Evolutionary conservation across 2,113 vertebrate species (phyloP).

Genomic region (Acanthochromis polyacanthus): DNA sequence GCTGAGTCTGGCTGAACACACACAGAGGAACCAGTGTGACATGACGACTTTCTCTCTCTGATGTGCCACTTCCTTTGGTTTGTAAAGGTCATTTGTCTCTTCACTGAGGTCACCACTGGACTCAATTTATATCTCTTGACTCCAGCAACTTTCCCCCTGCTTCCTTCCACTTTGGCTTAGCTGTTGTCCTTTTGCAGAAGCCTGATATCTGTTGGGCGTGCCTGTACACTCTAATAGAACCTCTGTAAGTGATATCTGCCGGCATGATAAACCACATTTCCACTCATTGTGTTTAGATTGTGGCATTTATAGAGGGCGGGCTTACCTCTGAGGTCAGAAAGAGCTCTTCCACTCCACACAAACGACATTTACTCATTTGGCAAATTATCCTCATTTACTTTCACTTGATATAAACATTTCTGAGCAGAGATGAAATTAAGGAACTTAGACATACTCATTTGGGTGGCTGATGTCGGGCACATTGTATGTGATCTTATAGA

Average conservation of each 20-base stretch:
- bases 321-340: slow-evolving; percentile 23
- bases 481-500: not conserved
- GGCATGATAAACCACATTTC: slow-evolving; percentile 15
- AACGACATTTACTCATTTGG: not conserved
- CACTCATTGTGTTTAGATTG: slow-evolving; percentile 26
- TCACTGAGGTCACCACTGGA: slow-evolving; percentile 33
- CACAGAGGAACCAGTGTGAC: slow-evolving; percentile 60
- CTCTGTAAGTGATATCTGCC: slow-evolving; percentile 12
- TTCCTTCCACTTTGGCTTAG: not conserved
- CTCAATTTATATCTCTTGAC: slow-evolving; percentile 17
- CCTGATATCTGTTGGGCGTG: not conserved
- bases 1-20: slow-evolving; percentile 55
- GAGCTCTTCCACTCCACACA: not conserved
- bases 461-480: not conserved
- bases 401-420: slow-evolving; percentile 2
- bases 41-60: slow-evolving; percentile 38
- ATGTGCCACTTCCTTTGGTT: slow-evolving; percentile 66
- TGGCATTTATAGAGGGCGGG: slow-evolving; percentile 32
- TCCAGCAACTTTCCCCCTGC: not conserved
- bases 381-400: not conserved
- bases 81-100: slow-evolving; percentile 52
- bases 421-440: not conserved
- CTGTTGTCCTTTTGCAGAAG: slow-evolving; percentile 5
- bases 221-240: slow-evolving; percentile 10
- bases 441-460: not conserved